Evolutionary conservation across 2,113 vertebrate species (phyloP), one percentile per base, ranked within the genome.

Genomic region (Ciconia stormi): DNA sequence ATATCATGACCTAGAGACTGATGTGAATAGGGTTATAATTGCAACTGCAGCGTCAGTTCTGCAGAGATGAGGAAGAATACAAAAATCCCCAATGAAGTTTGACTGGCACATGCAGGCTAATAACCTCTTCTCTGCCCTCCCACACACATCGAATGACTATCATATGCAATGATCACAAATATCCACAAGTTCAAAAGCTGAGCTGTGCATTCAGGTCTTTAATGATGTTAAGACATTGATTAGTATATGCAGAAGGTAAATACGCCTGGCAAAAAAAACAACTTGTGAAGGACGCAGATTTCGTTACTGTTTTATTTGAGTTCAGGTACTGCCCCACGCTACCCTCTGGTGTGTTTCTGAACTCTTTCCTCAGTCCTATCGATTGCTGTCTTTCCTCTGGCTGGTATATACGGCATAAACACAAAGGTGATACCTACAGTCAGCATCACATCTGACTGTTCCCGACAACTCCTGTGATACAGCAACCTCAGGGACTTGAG

Each of bases 401-500:
- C 94, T 96, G 95, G 36, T 56, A 17, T 86, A 50, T 70, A 52
- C 26, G 96, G 61, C 94, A 77, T 11, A 83, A 71, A 98, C 93
- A 96, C 97, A 96, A 96, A 98, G 98, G 97, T 98, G 97, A 97
- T 94, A 53, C 58, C 95, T 94, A 95, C 96, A 97, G 96, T 97
- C 96, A 92, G 97, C 97, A 95, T 97, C 66, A 20, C 95, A 97
- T 97, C 96, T 97, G 98, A 98, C 97, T 97, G 95, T 94, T 98
- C 97, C 95, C 59, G 93, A 98, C 98, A 98, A 95, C 97, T 97
- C 94, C 98, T 98, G 98, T 98, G 98, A 98, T 98, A 97, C 93
- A 77, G 98, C 98, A 96, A 97, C 98, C 98, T 98, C 97, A 82
- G 98, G 98, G 98, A 98, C 96, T 62, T 4, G 92, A 98, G 98